These are phyloP conservation scores for Oxystoma pomonae DNA, from an alignment of 2,888 invertebrate genomes.

Conservation along the genomic window DNA sequence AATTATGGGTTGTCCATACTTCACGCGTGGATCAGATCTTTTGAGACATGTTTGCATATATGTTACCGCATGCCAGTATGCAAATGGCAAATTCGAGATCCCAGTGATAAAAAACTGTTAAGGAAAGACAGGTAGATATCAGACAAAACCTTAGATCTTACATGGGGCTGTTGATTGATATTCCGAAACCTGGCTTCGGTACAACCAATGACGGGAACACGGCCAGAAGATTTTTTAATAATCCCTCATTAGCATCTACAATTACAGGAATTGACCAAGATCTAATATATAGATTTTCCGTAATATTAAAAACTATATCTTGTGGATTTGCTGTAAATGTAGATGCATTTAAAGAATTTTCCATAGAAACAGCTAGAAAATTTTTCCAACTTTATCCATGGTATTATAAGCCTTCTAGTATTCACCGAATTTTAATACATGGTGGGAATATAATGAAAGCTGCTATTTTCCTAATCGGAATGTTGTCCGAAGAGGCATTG, in stretches of 20 bases:
- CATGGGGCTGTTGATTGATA: not conserved
- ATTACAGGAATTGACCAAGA: not conserved
- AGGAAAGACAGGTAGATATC: not conserved
- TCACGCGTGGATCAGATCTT: not conserved
- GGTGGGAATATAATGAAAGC: constrained; percentile 22
- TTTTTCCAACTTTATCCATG: constrained; percentile 23
- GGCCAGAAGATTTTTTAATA: not conserved
- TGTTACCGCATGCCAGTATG: not conserved
- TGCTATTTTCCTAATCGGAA: constrained; percentile 23
- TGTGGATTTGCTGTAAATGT: constrained; percentile 22
- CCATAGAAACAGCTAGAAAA: constrained; percentile 14
- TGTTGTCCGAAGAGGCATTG: constrained; percentile 24
- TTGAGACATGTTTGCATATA: not conserved
- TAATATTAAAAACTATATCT: constrained; percentile 18
- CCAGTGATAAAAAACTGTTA: not conserved
- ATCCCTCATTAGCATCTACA: not conserved
- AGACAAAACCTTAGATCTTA: not conserved
- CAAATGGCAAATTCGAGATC: not conserved
- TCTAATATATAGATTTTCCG: not conserved
- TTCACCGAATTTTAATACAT: constrained; percentile 26
- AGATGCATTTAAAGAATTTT: constrained; percentile 18
- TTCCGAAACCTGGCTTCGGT: not conserved
- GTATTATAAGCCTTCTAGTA: constrained; percentile 24
- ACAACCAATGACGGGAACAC: not conserved
- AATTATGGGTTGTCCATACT: not conserved